These are phyloP conservation scores for Rhagium mordax DNA, from an alignment of 2,888 invertebrate genomes.

Conservation along the genomic window DNA sequence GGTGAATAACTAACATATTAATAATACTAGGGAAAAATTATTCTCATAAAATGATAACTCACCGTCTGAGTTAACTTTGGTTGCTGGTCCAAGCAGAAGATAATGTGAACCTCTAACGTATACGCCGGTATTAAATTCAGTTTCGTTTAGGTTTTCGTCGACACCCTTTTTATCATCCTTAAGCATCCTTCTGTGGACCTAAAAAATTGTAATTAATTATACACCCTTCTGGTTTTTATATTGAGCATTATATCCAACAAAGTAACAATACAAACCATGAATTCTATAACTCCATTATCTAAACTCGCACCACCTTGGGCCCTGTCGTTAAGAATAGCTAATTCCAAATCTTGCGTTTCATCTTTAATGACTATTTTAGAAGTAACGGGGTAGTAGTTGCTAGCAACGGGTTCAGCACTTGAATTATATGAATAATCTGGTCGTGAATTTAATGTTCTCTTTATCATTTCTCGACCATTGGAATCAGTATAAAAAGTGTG, in stretches of 20 bases:
- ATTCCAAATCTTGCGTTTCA: constrained; percentile 66
- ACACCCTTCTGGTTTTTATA: not conserved
- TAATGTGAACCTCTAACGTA: constrained; percentile 75
- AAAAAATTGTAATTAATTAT: constrained; percentile 46
- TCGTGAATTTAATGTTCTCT: constrained; percentile 74
- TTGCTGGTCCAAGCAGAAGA: constrained; percentile 52
- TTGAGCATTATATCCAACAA: not conserved
- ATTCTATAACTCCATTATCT: constrained; percentile 73
- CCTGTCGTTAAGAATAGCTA: constrained; percentile 75
- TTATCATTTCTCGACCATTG: constrained; percentile 82
- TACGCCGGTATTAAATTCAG: constrained; percentile 77
- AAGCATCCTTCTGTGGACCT: constrained; percentile 86
- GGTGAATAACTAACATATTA: too few relatives aligned
- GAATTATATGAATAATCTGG: constrained; percentile 61
- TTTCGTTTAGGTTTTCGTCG: constrained; percentile 90
- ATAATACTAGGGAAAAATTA: too few relatives aligned
- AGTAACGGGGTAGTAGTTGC: constrained; percentile 85
- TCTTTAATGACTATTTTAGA: constrained; percentile 75
- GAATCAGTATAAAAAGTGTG: constrained; percentile 82
- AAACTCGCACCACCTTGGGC: constrained; percentile 76
- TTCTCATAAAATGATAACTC: constrained; percentile 2
- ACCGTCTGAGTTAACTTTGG: constrained; percentile 32
- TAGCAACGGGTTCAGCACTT: constrained; percentile 73
- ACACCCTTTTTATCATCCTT: constrained; percentile 95
- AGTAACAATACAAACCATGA: constrained; percentile 74